Conservation (phyloP, 2,888 invertebrate genomes). For the Tenthredo scrophulariae region DNA sequence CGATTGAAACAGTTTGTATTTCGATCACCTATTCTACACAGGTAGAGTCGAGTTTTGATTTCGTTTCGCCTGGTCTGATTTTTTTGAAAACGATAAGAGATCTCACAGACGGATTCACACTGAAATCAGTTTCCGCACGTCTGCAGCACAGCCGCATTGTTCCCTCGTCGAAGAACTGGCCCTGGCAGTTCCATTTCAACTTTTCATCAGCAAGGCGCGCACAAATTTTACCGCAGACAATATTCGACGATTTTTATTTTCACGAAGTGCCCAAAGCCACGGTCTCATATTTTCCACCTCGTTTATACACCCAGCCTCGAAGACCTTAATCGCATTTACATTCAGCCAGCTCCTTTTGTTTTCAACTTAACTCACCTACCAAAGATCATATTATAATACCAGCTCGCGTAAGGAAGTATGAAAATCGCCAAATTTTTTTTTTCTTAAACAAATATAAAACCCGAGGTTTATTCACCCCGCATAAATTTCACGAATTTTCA, state of each 20-base stretch:
- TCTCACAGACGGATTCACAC: conserved; percentile 34
- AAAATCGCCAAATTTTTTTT: background rate
- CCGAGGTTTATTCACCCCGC: background rate
- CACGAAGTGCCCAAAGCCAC: background rate
- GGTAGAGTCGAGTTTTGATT: background rate
- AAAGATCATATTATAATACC: background rate
- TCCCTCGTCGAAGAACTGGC: conserved; percentile 24
- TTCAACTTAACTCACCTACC: background rate
- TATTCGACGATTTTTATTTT: conserved; percentile 9
- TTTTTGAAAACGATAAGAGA: conserved; percentile 23
- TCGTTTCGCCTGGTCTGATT: background rate
- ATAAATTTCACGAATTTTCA: background rate
- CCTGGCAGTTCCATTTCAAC: conserved; percentile 43
- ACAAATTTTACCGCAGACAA: conserved; percentile 16
- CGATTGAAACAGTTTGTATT: background rate
- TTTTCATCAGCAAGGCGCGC: conserved; percentile 36
- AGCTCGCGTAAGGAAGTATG: background rate
- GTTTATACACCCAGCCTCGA: background rate
- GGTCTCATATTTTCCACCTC: conserved; percentile 27
- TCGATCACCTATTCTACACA: background rate
- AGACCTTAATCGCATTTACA: background rate
- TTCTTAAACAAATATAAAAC: background rate
- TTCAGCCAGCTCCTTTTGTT: background rate
- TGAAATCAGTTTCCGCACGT: conserved; percentile 29
- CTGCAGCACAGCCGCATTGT: conserved; percentile 14